Percentiles rank a stretch among this genome's conserved stretches.
These are phyloP conservation scores for Ectobius pallidus DNA, from an alignment of 2,888 invertebrate genomes.

Conservation along the genomic window DNA sequence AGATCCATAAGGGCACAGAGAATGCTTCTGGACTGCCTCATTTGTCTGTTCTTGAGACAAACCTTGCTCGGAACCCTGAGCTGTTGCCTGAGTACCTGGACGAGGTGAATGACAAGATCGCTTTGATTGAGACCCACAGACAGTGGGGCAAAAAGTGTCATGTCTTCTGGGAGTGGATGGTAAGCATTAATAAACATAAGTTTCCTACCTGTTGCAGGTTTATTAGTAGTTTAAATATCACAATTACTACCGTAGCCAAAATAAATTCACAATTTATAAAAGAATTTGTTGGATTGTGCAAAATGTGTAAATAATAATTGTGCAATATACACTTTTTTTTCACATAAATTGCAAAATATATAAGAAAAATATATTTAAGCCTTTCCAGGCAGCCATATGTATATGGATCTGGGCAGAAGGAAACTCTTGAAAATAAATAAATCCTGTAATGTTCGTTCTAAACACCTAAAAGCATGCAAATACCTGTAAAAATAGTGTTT, in stretches of 20 bases:
- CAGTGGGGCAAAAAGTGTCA: constrained; percentile 45
- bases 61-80: constrained; percentile 43
- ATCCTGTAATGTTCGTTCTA: too few species aligned
- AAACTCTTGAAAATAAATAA: too few species aligned
- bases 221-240: neutral
- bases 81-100: constrained; percentile 42
- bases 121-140: constrained; percentile 44
- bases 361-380: neutral
- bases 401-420: too few species aligned
- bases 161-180: constrained; percentile 49
- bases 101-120: constrained; percentile 41
- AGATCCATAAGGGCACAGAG: constrained; percentile 37
- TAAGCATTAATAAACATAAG: constrained; percentile 30
- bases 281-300: neutral
- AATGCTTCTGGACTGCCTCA: constrained; percentile 37
- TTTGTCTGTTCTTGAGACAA: constrained; percentile 45
- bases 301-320: too few species aligned
- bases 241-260: neutral
- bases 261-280: neutral
- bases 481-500: too few species aligned
- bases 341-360: neutral
- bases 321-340: neutral
- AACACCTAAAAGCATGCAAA: too few species aligned
- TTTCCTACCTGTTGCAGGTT: too few species aligned
- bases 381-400: too few species aligned